phyloP scores from a whole-genome alignment of 2,113 vertebrate species.

The Microcebus jonahi region DNA sequence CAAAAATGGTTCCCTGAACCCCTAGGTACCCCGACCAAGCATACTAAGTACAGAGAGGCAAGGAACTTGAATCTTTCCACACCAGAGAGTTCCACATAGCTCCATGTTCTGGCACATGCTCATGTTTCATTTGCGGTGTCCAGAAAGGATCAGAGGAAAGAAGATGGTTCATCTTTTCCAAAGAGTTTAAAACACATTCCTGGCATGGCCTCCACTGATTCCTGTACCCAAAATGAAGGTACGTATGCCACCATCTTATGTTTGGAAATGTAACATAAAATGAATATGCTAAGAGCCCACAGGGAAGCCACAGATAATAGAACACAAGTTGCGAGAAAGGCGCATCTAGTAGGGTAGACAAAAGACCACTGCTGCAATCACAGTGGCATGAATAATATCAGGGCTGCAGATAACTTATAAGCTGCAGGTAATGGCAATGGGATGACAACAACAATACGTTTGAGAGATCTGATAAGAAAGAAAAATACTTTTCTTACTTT shows the following conservation, averaged over 20 bases:
- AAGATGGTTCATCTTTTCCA: conserved; percentile 45
- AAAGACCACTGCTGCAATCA: background rate
- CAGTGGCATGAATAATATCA: background rate
- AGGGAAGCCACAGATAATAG: background rate
- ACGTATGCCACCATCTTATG: background rate
- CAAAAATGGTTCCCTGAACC: conserved; percentile 4
- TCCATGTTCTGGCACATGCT: background rate
- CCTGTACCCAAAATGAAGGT: background rate
- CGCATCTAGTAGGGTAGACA: background rate
- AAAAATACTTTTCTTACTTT: background rate
- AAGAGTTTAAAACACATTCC: background rate
- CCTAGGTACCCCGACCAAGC: background rate
- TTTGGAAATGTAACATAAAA: background rate
- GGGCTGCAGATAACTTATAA: background rate
- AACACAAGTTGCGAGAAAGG: background rate
- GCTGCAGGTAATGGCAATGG: background rate
- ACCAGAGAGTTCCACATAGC: background rate
- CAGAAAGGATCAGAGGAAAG: background rate
- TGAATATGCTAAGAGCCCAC: background rate
- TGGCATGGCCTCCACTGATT: background rate
- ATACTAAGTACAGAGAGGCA: background rate
- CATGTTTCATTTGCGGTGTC: conserved; percentile 4
- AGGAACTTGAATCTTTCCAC: background rate
- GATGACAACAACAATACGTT: background rate
- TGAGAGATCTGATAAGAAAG: background rate